phyloP scores from a whole-genome alignment of 2,113 vertebrate genomes.

The Hypanus sabinus region DNA sequence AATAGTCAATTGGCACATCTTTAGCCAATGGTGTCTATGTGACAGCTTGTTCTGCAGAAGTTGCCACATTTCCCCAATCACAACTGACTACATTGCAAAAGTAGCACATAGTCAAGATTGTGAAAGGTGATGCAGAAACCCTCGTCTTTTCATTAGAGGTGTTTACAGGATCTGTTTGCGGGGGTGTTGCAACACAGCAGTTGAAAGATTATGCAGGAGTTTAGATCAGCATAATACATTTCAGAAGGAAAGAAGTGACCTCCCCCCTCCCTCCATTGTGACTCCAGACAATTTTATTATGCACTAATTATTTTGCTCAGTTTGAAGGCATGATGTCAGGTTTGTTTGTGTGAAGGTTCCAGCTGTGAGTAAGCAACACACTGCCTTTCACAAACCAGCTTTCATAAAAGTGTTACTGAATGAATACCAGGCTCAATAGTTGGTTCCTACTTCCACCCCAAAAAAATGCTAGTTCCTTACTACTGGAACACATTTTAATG shows the following conservation, averaged over 20 bases:
- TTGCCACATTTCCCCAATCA: no score
- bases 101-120: no score
- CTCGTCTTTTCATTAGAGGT: no score
- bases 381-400: background rate
- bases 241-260: no score
- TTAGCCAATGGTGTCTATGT: no score
- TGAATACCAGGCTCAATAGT: background rate
- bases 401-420: background rate
- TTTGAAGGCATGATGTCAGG: conserved; percentile 25
- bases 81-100: no score
- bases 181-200: background rate
- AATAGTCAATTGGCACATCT: no score
- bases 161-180: background rate
- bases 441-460: background rate
- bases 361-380: background rate
- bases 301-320: conserved; percentile 18
- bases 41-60: no score
- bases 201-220: background rate
- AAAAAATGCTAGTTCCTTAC: no score
- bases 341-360: conserved; percentile 23
- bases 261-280: background rate
- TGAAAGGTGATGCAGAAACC: no score
- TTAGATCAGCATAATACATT: background rate
- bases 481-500: background rate
- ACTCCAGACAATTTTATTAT: background rate